Conservation (phyloP, 2,113 vertebrate genomes). For the Pteronura brasiliensis region DNA sequence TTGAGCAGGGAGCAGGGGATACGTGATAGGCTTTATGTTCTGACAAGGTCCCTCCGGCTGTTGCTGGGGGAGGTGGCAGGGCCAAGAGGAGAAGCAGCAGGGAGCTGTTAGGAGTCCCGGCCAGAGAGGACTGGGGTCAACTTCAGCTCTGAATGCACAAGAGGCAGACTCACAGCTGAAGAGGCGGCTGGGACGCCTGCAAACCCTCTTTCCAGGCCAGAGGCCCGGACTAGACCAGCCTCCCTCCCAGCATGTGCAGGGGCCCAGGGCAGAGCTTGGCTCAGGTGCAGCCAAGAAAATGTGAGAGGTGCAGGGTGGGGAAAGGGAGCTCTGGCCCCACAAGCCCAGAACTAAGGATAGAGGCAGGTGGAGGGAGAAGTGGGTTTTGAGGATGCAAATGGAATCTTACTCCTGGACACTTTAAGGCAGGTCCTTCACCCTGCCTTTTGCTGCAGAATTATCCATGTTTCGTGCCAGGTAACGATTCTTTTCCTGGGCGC, state of each 20-base stretch:
- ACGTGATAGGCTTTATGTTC: fast-evolving
- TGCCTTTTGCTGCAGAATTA: neutral
- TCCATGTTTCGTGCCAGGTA: neutral
- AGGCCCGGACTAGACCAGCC: neutral
- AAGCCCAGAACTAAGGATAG: no score
- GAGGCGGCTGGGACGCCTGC: fast-evolving
- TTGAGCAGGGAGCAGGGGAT: no score
- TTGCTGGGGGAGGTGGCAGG: neutral
- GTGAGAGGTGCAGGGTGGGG: no score
- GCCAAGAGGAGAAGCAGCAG: neutral
- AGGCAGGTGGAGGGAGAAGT: neutral
- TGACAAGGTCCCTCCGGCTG: no score
- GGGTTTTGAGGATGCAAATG: neutral
- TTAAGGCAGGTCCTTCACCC: neutral
- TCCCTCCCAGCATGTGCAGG: fast-evolving
- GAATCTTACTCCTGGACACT: neutral
- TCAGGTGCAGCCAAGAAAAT: neutral
- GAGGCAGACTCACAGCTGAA: neutral
- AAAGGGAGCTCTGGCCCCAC: fast-evolving
- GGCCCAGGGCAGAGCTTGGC: neutral
- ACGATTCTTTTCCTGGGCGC: neutral
- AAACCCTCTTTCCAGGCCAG: fast-evolving
- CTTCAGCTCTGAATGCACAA: neutral
- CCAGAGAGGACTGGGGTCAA: neutral
- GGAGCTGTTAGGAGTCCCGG: neutral